Conservation (phyloP, 2,797 vertebrate species). For the Ctenosaura bakeri region DNA sequence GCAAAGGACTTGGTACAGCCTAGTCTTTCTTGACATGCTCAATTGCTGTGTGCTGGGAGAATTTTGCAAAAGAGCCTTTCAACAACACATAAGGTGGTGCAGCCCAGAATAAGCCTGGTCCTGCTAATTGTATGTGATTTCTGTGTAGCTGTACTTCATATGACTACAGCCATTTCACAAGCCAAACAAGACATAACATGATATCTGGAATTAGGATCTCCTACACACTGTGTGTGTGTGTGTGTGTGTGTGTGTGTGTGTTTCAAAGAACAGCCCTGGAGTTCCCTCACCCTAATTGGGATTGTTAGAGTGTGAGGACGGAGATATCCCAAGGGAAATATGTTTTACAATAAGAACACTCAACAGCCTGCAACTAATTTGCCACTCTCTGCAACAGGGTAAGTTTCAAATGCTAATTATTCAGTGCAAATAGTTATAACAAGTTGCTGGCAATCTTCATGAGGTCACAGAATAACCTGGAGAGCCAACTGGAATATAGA, state of each 20-base stretch:
- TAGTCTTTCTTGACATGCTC: background rate
- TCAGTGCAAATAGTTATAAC: background rate
- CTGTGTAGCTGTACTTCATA: background rate
- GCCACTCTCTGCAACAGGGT: background rate
- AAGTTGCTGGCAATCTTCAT: background rate
- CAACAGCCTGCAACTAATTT: background rate
- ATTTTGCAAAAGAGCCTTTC: background rate
- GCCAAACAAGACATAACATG: background rate
- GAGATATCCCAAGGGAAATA: background rate
- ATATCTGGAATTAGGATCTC: background rate
- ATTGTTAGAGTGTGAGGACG: no score
- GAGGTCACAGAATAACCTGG: background rate
- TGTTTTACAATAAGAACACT: background rate
- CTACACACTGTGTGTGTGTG: background rate
- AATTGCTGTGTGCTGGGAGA: background rate
- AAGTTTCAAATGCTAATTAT: conserved; percentile 1
- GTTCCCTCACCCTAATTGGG: background rate
- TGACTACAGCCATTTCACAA: background rate
- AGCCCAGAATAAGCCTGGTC: background rate
- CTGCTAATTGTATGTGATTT: background rate
- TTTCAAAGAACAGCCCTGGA: background rate
- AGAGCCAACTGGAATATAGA: background rate
- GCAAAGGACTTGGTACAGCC: background rate
- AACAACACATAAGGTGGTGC: background rate
- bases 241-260: no score